Conservation (phyloP, 1,140 invertebrate genomes). For the Rhopalosiphum maidis region DNA sequence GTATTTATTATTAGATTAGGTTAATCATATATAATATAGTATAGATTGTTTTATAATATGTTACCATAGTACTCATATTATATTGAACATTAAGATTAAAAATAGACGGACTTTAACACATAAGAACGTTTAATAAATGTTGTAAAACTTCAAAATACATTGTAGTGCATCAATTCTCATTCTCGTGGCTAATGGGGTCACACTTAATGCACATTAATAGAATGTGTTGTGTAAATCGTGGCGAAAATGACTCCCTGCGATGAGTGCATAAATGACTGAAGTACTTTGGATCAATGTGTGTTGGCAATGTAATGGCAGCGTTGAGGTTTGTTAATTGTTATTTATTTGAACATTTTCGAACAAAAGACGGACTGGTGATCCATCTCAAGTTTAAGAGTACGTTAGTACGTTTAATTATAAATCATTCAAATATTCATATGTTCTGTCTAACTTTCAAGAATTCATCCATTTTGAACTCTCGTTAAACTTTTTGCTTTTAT, state of each 20-base stretch:
- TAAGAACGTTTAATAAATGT: background rate
- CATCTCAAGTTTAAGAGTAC: background rate
- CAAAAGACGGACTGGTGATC: background rate
- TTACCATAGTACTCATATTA: background rate
- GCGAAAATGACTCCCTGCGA: background rate
- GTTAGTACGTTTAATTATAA: background rate
- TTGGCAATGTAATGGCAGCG: background rate
- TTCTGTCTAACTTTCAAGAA: background rate
- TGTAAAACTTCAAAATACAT: background rate
- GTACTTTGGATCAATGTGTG: background rate
- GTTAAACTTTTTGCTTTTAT: background rate
- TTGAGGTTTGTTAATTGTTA: background rate
- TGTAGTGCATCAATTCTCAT: background rate
- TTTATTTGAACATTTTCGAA: background rate
- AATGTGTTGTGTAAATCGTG: background rate
- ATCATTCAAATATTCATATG: conserved; percentile 1
- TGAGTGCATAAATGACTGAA: background rate
- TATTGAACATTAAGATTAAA: background rate
- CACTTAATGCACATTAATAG: background rate
- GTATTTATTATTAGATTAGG: background rate
- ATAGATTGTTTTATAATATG: background rate
- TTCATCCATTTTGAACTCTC: background rate
- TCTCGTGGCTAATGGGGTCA: background rate
- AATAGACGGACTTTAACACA: too few relatives aligned
- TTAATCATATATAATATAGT: background rate